phyloP scores from a whole-genome alignment of 2,113 vertebrate species.

The Gila orcuttii region DNA sequence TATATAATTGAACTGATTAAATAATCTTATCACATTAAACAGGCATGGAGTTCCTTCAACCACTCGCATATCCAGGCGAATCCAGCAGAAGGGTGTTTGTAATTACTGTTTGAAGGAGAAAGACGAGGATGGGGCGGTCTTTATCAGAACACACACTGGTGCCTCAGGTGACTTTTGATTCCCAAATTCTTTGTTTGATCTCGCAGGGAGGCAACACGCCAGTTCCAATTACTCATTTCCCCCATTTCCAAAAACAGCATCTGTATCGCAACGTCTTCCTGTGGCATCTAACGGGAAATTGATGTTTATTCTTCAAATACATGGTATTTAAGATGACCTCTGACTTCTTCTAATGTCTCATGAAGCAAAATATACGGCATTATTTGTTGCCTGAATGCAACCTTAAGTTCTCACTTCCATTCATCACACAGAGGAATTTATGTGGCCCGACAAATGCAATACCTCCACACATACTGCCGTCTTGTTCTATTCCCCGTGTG shows the following conservation, averaged over 20 bases:
- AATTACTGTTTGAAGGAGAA: conserved; percentile 73
- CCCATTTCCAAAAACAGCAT: conserved; percentile 25
- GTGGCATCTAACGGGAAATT: not conserved
- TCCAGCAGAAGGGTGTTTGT: conserved; percentile 76
- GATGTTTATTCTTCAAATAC: conserved; percentile 31
- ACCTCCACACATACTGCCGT: not conserved
- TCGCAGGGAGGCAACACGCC: conserved; percentile 61
- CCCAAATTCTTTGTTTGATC: conserved; percentile 70
- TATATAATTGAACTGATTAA: conserved; percentile 62
- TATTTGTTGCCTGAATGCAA: not conserved
- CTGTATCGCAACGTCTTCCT: not conserved
- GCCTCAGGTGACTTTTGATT: conserved; percentile 75
- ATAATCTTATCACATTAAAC: conserved; percentile 75
- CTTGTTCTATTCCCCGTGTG: conserved; percentile 10
- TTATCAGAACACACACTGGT: conserved; percentile 72
- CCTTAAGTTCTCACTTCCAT: conserved; percentile 14
- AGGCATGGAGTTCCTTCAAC: conserved; percentile 70
- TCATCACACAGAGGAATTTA: conserved; percentile 35
- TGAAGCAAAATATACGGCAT: not conserved
- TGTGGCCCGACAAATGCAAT: conserved; percentile 9
- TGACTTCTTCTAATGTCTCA: not conserved
- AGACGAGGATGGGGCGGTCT: conserved; percentile 63
- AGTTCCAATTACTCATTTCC: conserved; percentile 50
- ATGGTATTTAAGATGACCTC: conserved; percentile 2
- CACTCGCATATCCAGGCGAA: conserved; percentile 65